phyloP scores from a whole-genome alignment of 2,113 vertebrate genomes.

The Climacteris rufus region DNA sequence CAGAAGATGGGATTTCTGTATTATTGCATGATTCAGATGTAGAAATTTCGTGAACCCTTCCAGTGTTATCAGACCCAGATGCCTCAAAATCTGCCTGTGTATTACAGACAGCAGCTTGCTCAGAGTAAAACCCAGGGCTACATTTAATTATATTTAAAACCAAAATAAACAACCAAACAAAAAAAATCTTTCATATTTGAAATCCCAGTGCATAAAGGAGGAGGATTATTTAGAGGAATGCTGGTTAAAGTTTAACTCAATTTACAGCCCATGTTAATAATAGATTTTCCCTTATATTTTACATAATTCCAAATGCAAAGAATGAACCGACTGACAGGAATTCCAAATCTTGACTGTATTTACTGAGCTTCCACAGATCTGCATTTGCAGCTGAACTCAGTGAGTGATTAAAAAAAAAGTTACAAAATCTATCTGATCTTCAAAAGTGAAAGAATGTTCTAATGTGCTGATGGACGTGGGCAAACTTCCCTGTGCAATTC shows the following conservation, averaged over 20 bases:
- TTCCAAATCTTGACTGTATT: neutral
- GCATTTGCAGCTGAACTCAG: neutral
- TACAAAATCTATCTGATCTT: neutral
- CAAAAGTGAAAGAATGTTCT: neutral
- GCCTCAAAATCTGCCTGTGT: neutral
- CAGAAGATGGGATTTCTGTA: neutral
- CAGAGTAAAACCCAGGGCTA: neutral
- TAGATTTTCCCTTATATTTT: neutral
- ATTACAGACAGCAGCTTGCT: neutral
- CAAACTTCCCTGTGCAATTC: neutral
- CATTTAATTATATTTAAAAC: neutral
- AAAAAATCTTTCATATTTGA: neutral
- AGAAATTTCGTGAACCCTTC: neutral
- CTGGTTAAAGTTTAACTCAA: neutral
- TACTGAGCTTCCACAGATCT: neutral
- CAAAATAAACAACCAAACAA: neutral
- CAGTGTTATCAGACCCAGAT: neutral
- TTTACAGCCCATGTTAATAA: neutral
- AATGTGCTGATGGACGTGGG: neutral
- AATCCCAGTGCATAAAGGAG: neutral
- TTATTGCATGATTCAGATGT: neutral
- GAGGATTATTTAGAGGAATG: neutral
- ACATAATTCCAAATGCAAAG: neutral
- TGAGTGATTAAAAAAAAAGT: accelerated
- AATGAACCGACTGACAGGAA: neutral